phyloP scores from a whole-genome alignment of 2,888 invertebrate genomes.

The Agriopis marginaria region DNA sequence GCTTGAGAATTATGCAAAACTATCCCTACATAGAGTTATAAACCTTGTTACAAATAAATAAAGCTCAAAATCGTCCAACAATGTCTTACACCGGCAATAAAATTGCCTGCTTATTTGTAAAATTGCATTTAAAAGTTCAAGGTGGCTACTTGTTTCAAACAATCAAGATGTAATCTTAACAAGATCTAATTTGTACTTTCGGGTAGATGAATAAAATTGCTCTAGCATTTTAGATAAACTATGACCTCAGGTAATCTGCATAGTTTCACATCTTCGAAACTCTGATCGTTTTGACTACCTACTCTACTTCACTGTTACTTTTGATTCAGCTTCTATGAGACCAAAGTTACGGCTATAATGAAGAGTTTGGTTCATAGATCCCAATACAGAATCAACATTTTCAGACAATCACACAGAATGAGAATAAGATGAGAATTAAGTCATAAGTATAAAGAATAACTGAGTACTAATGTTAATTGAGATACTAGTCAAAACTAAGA shows the following conservation, averaged over 20 bases:
- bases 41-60: constrained; percentile 20
- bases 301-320: no score
- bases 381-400: no score
- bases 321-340: no score
- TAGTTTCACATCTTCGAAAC: constrained; percentile 10
- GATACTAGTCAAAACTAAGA: no score
- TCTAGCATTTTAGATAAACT: constrained; percentile 27
- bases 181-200: constrained; percentile 37
- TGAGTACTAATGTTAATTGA: no score
- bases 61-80: constrained; percentile 9
- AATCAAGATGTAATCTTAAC: constrained; percentile 39
- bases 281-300: not conserved
- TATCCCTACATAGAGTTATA: constrained; percentile 16
- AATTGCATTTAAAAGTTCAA: constrained; percentile 42
- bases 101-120: constrained; percentile 30
- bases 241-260: constrained; percentile 22
- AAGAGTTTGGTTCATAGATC: no score
- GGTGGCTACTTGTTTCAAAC: constrained; percentile 32
- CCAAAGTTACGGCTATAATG: no score
- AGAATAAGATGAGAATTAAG: no score
- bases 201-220: constrained; percentile 26
- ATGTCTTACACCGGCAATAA: not conserved
- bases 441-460: no score
- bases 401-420: no score
- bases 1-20: constrained; percentile 33